Percentiles rank a stretch among this genome's conserved stretches.
Evolutionary conservation across 1,140 invertebrate species (phyloP).

Genomic region (Ooceraea biroi): DNA sequence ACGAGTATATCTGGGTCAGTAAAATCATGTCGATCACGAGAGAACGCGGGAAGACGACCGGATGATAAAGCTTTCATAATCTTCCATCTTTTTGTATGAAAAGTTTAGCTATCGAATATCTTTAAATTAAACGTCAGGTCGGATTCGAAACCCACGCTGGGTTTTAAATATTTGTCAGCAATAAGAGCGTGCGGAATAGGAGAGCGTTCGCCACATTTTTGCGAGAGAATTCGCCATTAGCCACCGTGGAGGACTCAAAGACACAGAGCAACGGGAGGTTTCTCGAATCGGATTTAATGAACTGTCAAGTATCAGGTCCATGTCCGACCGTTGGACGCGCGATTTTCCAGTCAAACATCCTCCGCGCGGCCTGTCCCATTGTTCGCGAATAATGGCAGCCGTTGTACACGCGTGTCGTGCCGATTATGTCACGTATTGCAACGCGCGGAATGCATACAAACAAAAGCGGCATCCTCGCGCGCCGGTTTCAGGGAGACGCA

Average conservation of each 20-base stretch:
- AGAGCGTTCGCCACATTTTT: constrained; percentile 5
- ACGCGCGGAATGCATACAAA: constrained; percentile 73
- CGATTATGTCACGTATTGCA: constrained; percentile 72
- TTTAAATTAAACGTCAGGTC: not conserved
- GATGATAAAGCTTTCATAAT: not conserved
- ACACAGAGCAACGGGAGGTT: not conserved
- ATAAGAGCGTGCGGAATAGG: not conserved
- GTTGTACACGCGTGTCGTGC: constrained; percentile 68
- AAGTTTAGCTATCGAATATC: not conserved
- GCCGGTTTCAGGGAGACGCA: not conserved
- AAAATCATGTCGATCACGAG: not conserved
- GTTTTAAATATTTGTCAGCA: not conserved
- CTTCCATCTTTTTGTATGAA: not conserved
- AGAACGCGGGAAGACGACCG: not conserved
- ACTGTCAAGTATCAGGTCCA: constrained; percentile 53
- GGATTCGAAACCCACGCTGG: not conserved
- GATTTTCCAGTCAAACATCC: constrained; percentile 63
- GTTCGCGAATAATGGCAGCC: constrained; percentile 68
- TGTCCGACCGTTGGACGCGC: constrained; percentile 28
- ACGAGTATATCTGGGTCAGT: constrained; percentile 60
- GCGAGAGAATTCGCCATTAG: not conserved
- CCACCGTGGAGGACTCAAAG: not conserved
- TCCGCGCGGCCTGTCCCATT: constrained; percentile 62
- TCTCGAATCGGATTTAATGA: constrained; percentile 59
- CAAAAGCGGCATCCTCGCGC: constrained; percentile 51